Evolutionary conservation across 2,113 vertebrate genomes (phyloP).

Genomic region (Delphinapterus leucas): DNA sequence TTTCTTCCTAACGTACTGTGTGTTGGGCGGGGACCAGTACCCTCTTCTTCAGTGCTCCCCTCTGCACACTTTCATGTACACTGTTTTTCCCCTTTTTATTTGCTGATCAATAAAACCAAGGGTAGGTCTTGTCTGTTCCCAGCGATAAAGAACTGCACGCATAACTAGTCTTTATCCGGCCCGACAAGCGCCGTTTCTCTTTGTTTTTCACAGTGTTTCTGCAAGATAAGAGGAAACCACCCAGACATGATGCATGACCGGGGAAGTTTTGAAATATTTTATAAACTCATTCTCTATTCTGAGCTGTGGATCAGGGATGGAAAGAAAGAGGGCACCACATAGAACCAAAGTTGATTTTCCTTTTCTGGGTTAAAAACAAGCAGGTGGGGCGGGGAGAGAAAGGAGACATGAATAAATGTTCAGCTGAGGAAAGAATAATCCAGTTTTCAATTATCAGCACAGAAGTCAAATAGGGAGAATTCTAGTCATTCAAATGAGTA

Average conservation of each 20-base stretch:
- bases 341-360: neutral
- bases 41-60: neutral
- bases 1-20: conserved; percentile 19
- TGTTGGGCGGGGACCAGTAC: neutral
- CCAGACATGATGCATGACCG: conserved; percentile 20
- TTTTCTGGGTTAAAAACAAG: conserved; percentile 31
- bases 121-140: conserved; percentile 61
- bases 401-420: conserved; percentile 16
- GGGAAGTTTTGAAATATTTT: conserved; percentile 31
- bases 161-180: conserved; percentile 54
- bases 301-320: neutral
- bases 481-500: conserved; percentile 19
- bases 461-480: conserved; percentile 22
- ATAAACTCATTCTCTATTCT: conserved; percentile 15
- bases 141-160: conserved; percentile 55
- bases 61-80: neutral
- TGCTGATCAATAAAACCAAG: conserved; percentile 57
- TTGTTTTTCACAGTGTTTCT: conserved; percentile 75
- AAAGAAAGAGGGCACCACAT: conserved; percentile 6
- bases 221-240: conserved; percentile 65
- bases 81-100: conserved; percentile 63
- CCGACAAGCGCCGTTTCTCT: conserved; percentile 49
- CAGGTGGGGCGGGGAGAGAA: neutral
- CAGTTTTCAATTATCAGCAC: neutral
- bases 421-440: neutral